A percentile compares a stretch with the other conserved stretches of the same genome.
Conservation (phyloP, 1,140 invertebrate species). For the Hyposmocoma kahamanoa region DNA sequence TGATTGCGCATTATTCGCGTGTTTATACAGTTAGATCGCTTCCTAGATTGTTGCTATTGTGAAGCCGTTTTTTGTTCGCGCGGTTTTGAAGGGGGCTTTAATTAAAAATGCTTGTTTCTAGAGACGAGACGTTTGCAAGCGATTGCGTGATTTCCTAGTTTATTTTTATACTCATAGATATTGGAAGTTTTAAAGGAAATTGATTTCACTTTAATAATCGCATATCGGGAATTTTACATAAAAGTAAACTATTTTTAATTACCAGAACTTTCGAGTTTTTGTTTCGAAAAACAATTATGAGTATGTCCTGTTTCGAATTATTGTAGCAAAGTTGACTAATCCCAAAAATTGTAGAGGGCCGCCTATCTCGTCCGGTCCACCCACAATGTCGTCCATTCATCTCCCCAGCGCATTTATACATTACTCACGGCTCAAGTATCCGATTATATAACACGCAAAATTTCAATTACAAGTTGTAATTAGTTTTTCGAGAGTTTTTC, state of each 20-base stretch:
- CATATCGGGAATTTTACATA: too few relatives aligned
- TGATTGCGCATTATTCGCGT: constrained; percentile 69
- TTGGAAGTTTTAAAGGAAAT: too few relatives aligned
- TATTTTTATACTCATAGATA: not conserved
- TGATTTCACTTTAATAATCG: too few relatives aligned
- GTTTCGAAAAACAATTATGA: too few relatives aligned
- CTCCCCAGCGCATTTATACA: constrained; percentile 65
- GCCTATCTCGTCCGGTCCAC: constrained; percentile 31
- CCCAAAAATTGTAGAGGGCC: constrained; percentile 32
- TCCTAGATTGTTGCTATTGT: constrained; percentile 72
- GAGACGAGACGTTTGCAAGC: constrained; percentile 30
- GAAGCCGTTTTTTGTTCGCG: constrained; percentile 58
- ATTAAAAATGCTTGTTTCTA: constrained; percentile 65
- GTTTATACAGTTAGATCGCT: constrained; percentile 71
- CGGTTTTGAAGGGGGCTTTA: constrained; percentile 64
- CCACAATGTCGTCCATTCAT: constrained; percentile 49
- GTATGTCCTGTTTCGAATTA: constrained; percentile 27
- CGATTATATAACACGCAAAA: constrained; percentile 76
- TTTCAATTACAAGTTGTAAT: constrained; percentile 77
- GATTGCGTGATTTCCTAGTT: not conserved
- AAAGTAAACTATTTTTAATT: too few relatives aligned
- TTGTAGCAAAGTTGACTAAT: constrained; percentile 39
- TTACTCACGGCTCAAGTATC: constrained; percentile 73
- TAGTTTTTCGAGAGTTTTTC: constrained; percentile 76
- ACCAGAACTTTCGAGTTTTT: too few relatives aligned